Evolutionary conservation across 2,113 vertebrate genomes (phyloP).

Genomic region (Brachionichthys hirsutus): DNA sequence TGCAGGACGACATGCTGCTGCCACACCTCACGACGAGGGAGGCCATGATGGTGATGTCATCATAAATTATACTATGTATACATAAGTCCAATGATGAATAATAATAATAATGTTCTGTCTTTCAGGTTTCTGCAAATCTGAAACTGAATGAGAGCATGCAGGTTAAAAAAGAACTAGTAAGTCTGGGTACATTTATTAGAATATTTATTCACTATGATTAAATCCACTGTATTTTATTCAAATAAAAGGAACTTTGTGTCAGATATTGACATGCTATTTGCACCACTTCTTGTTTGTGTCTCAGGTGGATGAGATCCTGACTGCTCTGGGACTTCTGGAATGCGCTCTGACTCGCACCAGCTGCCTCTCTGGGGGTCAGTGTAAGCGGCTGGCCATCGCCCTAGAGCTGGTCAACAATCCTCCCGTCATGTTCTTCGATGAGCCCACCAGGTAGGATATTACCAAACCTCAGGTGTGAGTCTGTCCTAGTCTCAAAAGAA

Average conservation of each 20-base stretch:
- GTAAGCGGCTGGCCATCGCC: constrained; percentile 95
- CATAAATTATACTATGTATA: too few species aligned
- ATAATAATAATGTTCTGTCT: background rate
- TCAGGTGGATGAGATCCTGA: constrained; percentile 96
- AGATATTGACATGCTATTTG: background rate
- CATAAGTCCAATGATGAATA: background rate
- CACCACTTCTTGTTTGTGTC: constrained; percentile 22
- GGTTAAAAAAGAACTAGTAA: constrained; percentile 95
- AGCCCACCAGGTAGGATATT: constrained; percentile 89
- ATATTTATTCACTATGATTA: background rate
- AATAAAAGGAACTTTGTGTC: too few species aligned
- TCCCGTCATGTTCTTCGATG: constrained; percentile 98
- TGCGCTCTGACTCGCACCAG: constrained; percentile 91
- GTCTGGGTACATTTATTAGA: constrained; percentile 41
- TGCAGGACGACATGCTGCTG: constrained; percentile 98
- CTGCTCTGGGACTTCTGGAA: constrained; percentile 90
- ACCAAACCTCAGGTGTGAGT: background rate
- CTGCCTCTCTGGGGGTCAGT: constrained; percentile 90
- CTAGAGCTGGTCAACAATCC: constrained; percentile 98
- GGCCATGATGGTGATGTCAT: constrained; percentile 93
- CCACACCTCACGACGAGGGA: constrained; percentile 91
- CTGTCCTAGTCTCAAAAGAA: background rate
- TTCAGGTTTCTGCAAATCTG: constrained; percentile 92
- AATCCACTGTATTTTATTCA: too few species aligned
- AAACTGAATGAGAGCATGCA: constrained; percentile 94